Conservation (phyloP, 1,140 invertebrate species). For the Plodia interpunctella region DNA sequence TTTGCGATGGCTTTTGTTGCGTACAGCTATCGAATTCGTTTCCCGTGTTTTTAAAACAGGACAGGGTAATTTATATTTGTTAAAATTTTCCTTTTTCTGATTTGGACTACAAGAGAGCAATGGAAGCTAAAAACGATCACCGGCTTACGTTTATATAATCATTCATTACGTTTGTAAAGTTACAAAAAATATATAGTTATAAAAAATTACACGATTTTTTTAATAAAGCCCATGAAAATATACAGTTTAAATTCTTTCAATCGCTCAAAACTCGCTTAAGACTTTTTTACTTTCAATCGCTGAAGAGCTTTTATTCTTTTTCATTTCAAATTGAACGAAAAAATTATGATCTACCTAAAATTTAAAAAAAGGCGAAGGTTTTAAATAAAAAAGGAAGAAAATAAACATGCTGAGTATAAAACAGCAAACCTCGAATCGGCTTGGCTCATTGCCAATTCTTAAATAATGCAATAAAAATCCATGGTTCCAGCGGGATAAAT, state of each 20-base stretch:
- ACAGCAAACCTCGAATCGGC: constrained; percentile 43
- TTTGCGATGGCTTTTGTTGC: constrained; percentile 6
- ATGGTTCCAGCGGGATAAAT: constrained; percentile 58
- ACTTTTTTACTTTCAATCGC: too few relatives aligned
- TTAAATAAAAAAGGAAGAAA: constrained; percentile 20
- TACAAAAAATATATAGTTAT: too few relatives aligned
- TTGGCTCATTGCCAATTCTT: constrained; percentile 58
- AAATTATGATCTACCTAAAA: too few relatives aligned
- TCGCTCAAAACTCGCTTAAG: too few relatives aligned
- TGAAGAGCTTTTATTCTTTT: too few relatives aligned
- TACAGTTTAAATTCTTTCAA: too few relatives aligned
- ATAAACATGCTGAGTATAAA: constrained; percentile 49
- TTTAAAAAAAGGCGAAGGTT: neutral
- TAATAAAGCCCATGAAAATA: too few relatives aligned
- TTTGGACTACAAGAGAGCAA: neutral
- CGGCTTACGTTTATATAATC: neutral
- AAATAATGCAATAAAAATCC: constrained; percentile 69
- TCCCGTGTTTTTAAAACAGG: neutral
- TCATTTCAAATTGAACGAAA: too few relatives aligned
- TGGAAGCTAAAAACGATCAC: neutral
- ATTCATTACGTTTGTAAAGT: too few relatives aligned
- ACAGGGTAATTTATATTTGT: too few relatives aligned
- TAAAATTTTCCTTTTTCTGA: too few relatives aligned
- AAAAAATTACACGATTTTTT: too few relatives aligned
- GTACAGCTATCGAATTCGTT: neutral